A percentile compares a stretch with the other conserved stretches of the same genome.
These are phyloP conservation scores for Diarsia dahlii DNA, from an alignment of 2,888 invertebrate species.

Conservation along the genomic window DNA sequence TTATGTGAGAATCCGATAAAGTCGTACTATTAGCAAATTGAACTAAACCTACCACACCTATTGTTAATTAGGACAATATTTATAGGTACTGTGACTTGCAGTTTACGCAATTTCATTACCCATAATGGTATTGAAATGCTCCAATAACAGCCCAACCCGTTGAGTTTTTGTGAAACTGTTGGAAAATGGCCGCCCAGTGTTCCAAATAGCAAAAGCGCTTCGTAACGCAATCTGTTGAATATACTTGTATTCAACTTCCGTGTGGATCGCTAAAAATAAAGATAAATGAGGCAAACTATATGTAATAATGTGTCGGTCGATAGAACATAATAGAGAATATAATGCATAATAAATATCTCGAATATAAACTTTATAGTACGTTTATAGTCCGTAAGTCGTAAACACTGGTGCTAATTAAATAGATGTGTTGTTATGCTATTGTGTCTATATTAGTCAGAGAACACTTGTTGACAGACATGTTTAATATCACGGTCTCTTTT, in stretches of 20 bases:
- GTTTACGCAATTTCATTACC: constrained; percentile 56
- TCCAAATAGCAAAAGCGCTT: constrained; percentile 62
- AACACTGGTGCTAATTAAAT: constrained; percentile 46
- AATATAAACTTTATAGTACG: constrained; percentile 22
- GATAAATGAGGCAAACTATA: constrained; percentile 49
- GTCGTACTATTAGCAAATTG: constrained; percentile 29
- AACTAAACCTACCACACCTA: constrained; percentile 13
- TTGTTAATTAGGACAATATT: constrained; percentile 48
- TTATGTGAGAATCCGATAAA: constrained; percentile 21
- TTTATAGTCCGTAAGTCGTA: constrained; percentile 41
- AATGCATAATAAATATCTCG: constrained; percentile 39
- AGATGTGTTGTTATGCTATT: constrained; percentile 36
- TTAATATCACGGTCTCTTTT: not conserved
- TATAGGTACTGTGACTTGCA: constrained; percentile 36
- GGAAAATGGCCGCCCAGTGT: constrained; percentile 52
- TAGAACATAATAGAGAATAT: constrained; percentile 29
- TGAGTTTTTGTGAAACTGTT: constrained; percentile 55
- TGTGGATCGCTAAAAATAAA: constrained; percentile 60
- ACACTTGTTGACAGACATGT: constrained; percentile 8
- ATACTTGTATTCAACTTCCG: constrained; percentile 59
- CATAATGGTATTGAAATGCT: constrained; percentile 61
- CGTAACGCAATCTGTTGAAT: constrained; percentile 58
- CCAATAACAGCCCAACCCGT: constrained; percentile 58
- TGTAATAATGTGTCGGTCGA: constrained; percentile 37
- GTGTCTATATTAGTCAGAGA: constrained; percentile 27